Conservation (phyloP, 2,797 vertebrate genomes). For the Alosa sapidissima region DNA sequence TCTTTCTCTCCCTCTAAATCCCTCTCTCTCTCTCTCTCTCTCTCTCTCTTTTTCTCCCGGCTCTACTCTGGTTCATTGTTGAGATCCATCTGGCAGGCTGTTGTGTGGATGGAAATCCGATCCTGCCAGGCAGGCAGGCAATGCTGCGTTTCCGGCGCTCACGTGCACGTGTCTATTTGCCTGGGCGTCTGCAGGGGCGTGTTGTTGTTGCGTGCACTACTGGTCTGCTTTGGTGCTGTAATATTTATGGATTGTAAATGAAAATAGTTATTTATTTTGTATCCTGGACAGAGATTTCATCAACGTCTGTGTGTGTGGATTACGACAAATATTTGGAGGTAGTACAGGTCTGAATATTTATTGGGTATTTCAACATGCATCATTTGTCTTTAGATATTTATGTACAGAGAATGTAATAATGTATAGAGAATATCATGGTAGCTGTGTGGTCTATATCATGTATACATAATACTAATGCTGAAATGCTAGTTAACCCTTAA, state of each 20-base stretch:
- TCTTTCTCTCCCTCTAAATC: not conserved
- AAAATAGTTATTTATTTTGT: not conserved
- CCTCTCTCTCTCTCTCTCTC: slow-evolving; percentile 7
- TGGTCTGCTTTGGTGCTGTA: not conserved
- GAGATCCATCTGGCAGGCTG: slow-evolving; percentile 40
- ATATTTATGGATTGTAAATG: not conserved
- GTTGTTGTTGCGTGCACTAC: not conserved
- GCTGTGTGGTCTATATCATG: not conserved
- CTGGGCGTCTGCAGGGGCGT: not conserved
- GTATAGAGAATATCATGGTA: not conserved
- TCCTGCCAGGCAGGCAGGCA: not conserved
- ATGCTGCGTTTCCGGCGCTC: not conserved
- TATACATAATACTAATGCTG: not conserved
- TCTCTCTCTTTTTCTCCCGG: not conserved
- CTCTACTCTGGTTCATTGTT: slow-evolving; percentile 23
- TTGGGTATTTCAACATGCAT: not conserved
- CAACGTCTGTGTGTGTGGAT: not conserved
- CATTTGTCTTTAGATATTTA: not conserved
- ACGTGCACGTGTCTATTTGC: not conserved
- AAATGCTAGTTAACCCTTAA: not conserved
- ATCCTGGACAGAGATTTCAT: not conserved
- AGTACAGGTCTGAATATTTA: not conserved
- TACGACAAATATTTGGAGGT: not conserved
- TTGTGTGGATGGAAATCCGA: slow-evolving; percentile 24
- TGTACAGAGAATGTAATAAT: not conserved